Conservation (phyloP, 2,113 vertebrate species). For the Albula glossodonta region DNA sequence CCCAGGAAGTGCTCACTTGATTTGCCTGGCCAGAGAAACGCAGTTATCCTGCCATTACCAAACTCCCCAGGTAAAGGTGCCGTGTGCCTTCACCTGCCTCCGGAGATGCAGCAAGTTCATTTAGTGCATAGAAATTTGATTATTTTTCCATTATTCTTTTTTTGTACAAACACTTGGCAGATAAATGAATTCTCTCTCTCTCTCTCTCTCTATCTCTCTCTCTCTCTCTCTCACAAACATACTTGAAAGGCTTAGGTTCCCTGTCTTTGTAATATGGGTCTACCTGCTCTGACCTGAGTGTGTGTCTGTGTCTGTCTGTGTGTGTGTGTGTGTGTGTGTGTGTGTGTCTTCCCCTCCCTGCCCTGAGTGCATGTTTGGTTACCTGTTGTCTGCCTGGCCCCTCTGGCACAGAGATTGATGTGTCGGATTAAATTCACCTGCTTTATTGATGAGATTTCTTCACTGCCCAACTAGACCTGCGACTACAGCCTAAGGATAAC, state of each 20-base stretch:
- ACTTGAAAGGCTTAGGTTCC: too few relatives aligned
- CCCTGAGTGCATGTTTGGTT: slow-evolving; percentile 1
- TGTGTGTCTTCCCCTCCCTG: neutral
- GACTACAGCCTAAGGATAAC: neutral
- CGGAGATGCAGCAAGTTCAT: neutral
- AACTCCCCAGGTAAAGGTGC: neutral
- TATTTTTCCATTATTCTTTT: neutral
- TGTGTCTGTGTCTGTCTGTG: neutral
- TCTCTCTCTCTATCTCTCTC: neutral
- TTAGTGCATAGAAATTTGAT: neutral
- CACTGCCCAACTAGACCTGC: neutral
- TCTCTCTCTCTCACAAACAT: too few relatives aligned
- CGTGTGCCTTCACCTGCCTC: neutral
- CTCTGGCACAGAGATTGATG: neutral
- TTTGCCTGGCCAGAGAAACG: too few relatives aligned
- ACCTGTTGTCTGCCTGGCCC: neutral
- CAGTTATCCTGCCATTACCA: neutral
- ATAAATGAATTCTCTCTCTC: neutral
- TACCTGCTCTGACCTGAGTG: too few relatives aligned
- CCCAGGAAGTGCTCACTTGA: too few relatives aligned
- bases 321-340: neutral
- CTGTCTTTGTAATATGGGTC: too few relatives aligned
- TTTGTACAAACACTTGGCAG: neutral
- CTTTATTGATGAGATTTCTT: slow-evolving; percentile 36
- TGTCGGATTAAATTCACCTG: slow-evolving; percentile 27